Evolutionary conservation across 1,140 invertebrate genomes (phyloP), one percentile per base, ranked within the genome.

Genomic region (Ectropis grisescens): DNA sequence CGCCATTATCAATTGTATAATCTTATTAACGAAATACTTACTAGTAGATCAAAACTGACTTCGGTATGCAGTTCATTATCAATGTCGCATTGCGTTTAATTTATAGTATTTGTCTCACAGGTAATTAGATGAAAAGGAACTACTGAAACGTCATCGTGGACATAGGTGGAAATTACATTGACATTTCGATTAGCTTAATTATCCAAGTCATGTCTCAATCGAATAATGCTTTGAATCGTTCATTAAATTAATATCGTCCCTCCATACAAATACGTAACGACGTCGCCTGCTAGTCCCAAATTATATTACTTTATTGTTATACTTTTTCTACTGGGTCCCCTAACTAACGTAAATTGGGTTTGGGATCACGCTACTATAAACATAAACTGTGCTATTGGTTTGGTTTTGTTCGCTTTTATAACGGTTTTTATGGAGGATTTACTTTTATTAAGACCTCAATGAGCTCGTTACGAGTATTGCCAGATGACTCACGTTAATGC

Each of bases 261-360:
- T 44, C 53, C 52, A 50, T 53, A 67, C 61, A 70, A 76, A 65
- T 64, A 68, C 53, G 62, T 62, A 74, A 75, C 62, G 64, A 58
- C 67, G 57, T 56, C 48, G 56, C 51, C 54, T 58, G 57, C 39
- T 61, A 51, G 40, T 53, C 55, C 69, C 62, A 75, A 80, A 76
- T 76, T 80, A 72, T 80, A 76, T 80, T 75, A 74, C 57, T 75
- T 72, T 76, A 76, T 76, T 80, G 72, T 76, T 78, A 74, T 76
- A 65, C 53, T 66, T 72, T 78, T 75, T 69, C 59, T 51, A 71
- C 60, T 64, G 52, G 65, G 71, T 68, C 75, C 75, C 66, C 51
- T 60, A 69, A 71, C 62, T 67, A 64, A 58, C 64, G 60, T 71
- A 80, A 61, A 76, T 80, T 76, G 70, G 75, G n/a, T 60, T 62